phyloP scores from a whole-genome alignment of 2,113 vertebrate genomes.

The Turdus rufiventris region DNA sequence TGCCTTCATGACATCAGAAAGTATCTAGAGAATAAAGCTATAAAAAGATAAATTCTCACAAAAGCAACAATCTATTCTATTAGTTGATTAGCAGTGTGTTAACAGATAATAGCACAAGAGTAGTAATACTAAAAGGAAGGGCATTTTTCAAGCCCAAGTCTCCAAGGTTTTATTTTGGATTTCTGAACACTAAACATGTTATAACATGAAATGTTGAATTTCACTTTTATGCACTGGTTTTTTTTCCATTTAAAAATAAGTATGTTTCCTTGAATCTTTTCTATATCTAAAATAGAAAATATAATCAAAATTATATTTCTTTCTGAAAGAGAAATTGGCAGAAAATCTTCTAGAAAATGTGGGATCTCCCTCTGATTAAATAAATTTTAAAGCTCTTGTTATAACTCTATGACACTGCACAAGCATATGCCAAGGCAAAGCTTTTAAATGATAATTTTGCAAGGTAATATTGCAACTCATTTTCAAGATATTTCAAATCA shows the following conservation, averaged over 20 bases:
- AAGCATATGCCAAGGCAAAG: neutral
- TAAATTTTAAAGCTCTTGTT: neutral
- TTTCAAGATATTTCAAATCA: constrained; percentile 36
- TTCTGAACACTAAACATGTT: neutral
- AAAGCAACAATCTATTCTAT: neutral
- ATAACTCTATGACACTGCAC: neutral
- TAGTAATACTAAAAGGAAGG: neutral
- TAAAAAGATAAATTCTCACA: neutral
- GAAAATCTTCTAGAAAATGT: neutral
- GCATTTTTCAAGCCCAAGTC: neutral
- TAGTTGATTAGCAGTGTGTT: neutral
- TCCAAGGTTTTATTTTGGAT: neutral
- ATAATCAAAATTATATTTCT: neutral
- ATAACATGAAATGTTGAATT: neutral
- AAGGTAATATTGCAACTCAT: neutral
- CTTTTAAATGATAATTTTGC: neutral
- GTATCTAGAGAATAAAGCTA: neutral
- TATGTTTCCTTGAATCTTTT: neutral
- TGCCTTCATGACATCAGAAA: neutral
- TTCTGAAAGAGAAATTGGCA: neutral
- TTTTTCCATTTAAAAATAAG: neutral
- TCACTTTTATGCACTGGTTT: neutral
- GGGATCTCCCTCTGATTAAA: neutral
- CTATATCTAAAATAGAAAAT: neutral
- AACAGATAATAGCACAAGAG: neutral